Conservation (phyloP, 2,797 vertebrate genomes). For the Microctenopoma steveboyesi region DNA sequence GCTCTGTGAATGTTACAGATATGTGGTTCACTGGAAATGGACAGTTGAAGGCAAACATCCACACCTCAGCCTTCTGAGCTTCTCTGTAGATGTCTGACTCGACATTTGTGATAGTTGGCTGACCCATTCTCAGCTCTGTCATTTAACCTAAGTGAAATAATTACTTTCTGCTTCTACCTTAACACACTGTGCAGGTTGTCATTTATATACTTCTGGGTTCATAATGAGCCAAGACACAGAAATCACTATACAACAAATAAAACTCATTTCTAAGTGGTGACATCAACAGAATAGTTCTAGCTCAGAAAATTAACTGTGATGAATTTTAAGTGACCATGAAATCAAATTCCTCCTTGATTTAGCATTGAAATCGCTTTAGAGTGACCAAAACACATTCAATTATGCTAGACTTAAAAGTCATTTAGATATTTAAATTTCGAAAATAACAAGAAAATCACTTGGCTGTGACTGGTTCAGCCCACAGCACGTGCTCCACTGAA, state of each 20-base stretch:
- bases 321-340: slow-evolving; percentile 59
- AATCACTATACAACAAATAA: slow-evolving; percentile 18
- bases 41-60: neutral
- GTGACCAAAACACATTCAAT: slow-evolving; percentile 44
- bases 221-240: neutral
- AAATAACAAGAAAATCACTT: slow-evolving; percentile 38
- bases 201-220: neutral
- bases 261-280: slow-evolving; percentile 42
- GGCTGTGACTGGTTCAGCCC: slow-evolving; percentile 35
- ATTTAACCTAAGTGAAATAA: slow-evolving; percentile 9
- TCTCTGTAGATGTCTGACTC: neutral
- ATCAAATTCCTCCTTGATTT: slow-evolving; percentile 55
- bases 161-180: slow-evolving; percentile 8
- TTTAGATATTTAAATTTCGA: slow-evolving; percentile 49
- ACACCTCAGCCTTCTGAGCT: neutral
- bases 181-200: slow-evolving; percentile 1
- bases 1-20: neutral
- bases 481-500: slow-evolving; percentile 9
- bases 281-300: slow-evolving; percentile 44
- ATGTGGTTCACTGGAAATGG: neutral
- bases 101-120: neutral
- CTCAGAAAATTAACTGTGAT: slow-evolving; percentile 59
- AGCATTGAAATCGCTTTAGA: slow-evolving; percentile 55
- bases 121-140: neutral
- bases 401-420: slow-evolving; percentile 35